Percentiles rank a stretch among this genome's conserved stretches.
phyloP scores from a whole-genome alignment of 2,888 invertebrate species.

The Falcaria lacertinaria region DNA sequence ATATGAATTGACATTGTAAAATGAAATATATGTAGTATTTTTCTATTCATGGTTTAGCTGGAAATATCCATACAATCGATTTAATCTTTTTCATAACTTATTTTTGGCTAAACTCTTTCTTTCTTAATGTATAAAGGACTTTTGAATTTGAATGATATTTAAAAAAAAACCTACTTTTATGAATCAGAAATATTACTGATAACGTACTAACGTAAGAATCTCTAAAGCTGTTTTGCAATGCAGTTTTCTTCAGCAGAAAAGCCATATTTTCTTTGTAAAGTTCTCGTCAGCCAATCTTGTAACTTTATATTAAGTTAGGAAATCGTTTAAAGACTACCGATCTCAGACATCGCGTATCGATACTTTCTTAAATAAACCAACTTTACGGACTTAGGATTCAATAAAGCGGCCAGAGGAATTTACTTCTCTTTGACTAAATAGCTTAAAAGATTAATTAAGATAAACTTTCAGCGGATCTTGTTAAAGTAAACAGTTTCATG shows the following conservation, averaged over 20 bases:
- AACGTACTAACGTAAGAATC: too few relatives aligned
- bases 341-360: slow-evolving; percentile 61
- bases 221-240: too few relatives aligned
- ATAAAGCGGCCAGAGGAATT: slow-evolving; percentile 70
- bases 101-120: too few relatives aligned
- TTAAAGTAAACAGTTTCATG: slow-evolving; percentile 55
- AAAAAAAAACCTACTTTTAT: too few relatives aligned
- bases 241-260: slow-evolving; percentile 22
- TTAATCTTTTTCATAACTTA: too few relatives aligned
- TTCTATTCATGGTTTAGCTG: too few relatives aligned
- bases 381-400: slow-evolving; percentile 69
- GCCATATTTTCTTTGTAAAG: slow-evolving; percentile 34
- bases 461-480: slow-evolving; percentile 55
- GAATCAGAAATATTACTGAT: too few relatives aligned
- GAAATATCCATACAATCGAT: too few relatives aligned
- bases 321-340: slow-evolving; percentile 61
- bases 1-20: too few relatives aligned
- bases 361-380: slow-evolving; percentile 70
- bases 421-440: slow-evolving; percentile 73
- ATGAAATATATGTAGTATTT: too few relatives aligned
- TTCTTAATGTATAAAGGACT: too few relatives aligned
- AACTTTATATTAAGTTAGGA: slow-evolving; percentile 65
- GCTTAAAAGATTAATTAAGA: slow-evolving; percentile 73
- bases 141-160: too few relatives aligned
- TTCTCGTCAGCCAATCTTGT: slow-evolving; percentile 51